Base-by-base conservation (phyloP, 2,113 vertebrate genomes). In the Tricholaema leucomelas region DNA sequence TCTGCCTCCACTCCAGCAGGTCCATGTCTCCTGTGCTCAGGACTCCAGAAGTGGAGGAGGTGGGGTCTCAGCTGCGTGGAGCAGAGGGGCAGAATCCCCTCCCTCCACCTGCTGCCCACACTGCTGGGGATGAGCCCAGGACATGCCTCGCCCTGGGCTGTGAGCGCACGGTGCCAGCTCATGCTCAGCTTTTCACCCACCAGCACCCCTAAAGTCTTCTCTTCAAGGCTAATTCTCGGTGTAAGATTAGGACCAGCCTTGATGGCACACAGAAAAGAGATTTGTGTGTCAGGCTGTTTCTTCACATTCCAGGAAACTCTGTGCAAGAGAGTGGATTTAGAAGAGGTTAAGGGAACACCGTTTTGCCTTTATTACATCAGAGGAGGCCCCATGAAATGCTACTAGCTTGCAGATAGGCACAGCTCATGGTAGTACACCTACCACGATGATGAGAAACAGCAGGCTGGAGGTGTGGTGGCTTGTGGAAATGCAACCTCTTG, bases 241-340 rank as follows among this genome's bases (percentile, higher is more conserved):
- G 30, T 19, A 20, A 35, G 27, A 9, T 24, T n/a, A 8, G 70
- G 70, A 28, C 75, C 44, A 54, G 59, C 44, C 54, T 30, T 18
- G 1, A 0, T 27, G 23, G 46, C 33, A 48, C 19, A 4, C 8
- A 11, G 28, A 4, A 3, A 36, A n/a, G 13, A 18, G 23, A 14
- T 50, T 48, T 28, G 8, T 33, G 18, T 18, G 15, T n/a, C 35
- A 18, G 12, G 40, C 25, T 36, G 30, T 58, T 81, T 44, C 33
- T 40, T 56, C 19, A 11, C 2, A 0, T 8, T 12, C 36, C 31
- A 9, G 31, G 14, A 24, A 64, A 10, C 23, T 60, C 38, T 12
- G 3, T 30, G 11, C 11, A 18, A 58, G 61, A 33, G 12, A 31
- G 20, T 30, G 14, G 35, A 19, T 56, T 33, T 9, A 4, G 31